phyloP scores from a whole-genome alignment of 2,113 vertebrate genomes.

The Spea bombifrons region DNA sequence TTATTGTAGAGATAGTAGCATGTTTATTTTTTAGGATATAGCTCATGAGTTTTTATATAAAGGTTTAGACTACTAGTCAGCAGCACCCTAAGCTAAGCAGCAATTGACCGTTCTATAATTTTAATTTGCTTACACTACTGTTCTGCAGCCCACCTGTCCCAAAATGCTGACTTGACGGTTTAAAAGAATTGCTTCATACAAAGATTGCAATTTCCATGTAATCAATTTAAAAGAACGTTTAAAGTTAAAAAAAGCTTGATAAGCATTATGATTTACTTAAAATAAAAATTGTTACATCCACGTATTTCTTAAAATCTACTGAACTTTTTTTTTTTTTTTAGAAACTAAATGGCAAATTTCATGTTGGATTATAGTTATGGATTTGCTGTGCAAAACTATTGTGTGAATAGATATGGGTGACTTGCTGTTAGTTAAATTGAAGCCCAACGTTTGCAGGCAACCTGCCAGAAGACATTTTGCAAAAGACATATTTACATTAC shows the following conservation, averaged over 20 bases:
- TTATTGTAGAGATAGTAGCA: neutral
- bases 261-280: slow-evolving; percentile 46
- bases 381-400: neutral
- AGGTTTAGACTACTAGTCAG: slow-evolving; percentile 38
- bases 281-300: slow-evolving; percentile 36
- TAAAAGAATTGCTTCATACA: slow-evolving; percentile 45
- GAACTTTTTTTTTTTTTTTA: neutral
- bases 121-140: slow-evolving; percentile 42
- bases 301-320: slow-evolving; percentile 34
- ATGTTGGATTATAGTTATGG: neutral
- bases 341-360: neutral
- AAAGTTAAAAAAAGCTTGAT: slow-evolving; percentile 41
- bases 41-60: slow-evolving; percentile 35
- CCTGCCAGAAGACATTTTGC: neutral
- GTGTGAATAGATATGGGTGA: neutral
- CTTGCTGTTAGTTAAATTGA: neutral
- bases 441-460: neutral
- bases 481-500: neutral
- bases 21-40: slow-evolving; percentile 25
- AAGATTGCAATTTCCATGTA: slow-evolving; percentile 46
- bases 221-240: slow-evolving; percentile 46
- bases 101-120: slow-evolving; percentile 43
- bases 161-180: slow-evolving; percentile 40
- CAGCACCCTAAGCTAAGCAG: slow-evolving; percentile 40
- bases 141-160: slow-evolving; percentile 42